Evolutionary conservation across 2,888 invertebrate genomes (phyloP).

Genomic region (Strigamia crassipes): DNA sequence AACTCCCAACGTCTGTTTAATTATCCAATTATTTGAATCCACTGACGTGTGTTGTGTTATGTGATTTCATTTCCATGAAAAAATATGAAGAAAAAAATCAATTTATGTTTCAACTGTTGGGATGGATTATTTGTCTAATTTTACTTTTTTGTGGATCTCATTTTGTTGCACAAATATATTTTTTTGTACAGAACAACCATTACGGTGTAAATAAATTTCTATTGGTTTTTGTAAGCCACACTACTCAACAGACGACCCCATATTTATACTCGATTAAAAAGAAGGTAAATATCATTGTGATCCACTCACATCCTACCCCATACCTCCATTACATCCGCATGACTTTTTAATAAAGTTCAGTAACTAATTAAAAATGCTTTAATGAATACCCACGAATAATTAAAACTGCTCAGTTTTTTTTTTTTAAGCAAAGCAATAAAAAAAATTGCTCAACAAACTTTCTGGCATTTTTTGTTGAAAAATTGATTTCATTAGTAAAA

Average conservation of each 20-base stretch:
- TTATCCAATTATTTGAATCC: not conserved
- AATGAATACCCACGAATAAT: not conserved
- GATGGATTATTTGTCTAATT: not conserved
- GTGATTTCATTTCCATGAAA: not conserved
- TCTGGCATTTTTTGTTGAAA: not conserved
- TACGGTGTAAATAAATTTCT: conserved; percentile 39
- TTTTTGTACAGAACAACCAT: conserved; percentile 19
- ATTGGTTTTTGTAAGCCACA: conserved; percentile 30
- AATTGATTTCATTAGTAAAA: not conserved
- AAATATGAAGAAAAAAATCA: not conserved
- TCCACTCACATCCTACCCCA: not conserved
- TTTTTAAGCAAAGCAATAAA: not conserved
- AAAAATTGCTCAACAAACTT: not conserved
- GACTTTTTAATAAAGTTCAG: conserved; percentile 19
- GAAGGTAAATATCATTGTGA: conserved; percentile 4
- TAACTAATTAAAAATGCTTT: conserved; percentile 8
- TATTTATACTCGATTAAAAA: conserved; percentile 1
- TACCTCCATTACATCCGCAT: not conserved
- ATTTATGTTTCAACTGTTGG: not conserved
- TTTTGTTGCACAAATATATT: conserved; percentile 35
- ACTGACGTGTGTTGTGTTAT: not conserved
- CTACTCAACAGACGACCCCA: no score
- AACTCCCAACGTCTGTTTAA: not conserved
- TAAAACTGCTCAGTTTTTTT: not conserved
- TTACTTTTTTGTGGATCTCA: not conserved